These are phyloP conservation scores for Ophthalmolycus amberensis DNA, from an alignment of 2,113 vertebrate species.

Conservation along the genomic window DNA sequence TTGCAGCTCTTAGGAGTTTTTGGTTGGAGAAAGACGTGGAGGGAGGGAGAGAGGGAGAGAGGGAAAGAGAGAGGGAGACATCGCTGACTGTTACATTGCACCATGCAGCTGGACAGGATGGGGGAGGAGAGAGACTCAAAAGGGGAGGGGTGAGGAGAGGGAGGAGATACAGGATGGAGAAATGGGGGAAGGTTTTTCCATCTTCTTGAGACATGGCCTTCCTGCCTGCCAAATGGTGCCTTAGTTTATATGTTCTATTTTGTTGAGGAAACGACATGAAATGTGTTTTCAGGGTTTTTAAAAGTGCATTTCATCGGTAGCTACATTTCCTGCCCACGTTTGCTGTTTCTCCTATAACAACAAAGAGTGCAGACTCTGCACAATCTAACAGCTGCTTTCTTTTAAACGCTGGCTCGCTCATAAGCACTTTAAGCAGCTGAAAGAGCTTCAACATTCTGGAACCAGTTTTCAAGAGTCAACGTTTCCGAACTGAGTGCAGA, in stretches of 20 bases:
- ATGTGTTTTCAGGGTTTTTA: background rate
- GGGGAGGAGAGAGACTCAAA: constrained; percentile 52
- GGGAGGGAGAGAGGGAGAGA: constrained; percentile 40
- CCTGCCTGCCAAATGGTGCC: constrained; percentile 26
- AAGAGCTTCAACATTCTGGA: background rate
- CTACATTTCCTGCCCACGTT: background rate
- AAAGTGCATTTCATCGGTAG: background rate
- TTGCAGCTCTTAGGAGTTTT: constrained; percentile 79
- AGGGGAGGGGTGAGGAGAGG: constrained; percentile 51
- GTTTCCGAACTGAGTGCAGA: background rate
- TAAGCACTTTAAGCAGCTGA: background rate
- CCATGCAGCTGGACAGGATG: constrained; percentile 62
- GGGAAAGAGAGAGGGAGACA: constrained; percentile 38
- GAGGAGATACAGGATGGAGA: constrained; percentile 53
- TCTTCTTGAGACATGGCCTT: constrained; percentile 32
- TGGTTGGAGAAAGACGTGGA: constrained; percentile 52
- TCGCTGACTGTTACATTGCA: constrained; percentile 57
- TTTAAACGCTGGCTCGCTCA: background rate
- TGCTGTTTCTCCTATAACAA: background rate
- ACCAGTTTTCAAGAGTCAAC: background rate
- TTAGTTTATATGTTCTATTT: background rate
- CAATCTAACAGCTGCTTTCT: background rate
- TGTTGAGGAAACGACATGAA: background rate
- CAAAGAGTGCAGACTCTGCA: background rate
- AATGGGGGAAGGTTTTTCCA: constrained; percentile 23